These are phyloP conservation scores for Troglohyphantes excavatus DNA, from an alignment of 2,888 invertebrate genomes.

Conservation along the genomic window DNA sequence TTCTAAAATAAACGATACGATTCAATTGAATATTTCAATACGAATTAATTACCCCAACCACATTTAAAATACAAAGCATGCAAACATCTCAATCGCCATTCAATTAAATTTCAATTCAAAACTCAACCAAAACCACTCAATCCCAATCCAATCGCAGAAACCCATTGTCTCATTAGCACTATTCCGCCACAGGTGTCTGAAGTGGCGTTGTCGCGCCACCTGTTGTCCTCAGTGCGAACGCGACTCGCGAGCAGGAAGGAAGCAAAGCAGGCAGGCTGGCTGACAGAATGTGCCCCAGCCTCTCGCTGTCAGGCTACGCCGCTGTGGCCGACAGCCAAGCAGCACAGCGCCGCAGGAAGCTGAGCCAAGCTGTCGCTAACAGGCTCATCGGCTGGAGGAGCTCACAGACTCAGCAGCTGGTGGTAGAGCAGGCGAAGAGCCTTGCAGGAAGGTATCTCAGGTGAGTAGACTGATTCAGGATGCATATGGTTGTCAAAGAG, in stretches of 20 bases:
- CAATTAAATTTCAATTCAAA: no score
- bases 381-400: constrained; percentile 72
- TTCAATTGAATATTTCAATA: no score
- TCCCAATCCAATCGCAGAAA: no score
- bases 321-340: constrained; percentile 70
- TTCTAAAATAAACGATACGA: no score
- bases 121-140: no score
- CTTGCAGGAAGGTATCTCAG: constrained; percentile 88
- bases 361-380: constrained; percentile 62
- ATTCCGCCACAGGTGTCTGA: background rate
- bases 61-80: no score
- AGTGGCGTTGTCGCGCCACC: background rate
- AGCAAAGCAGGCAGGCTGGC: background rate
- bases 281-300: constrained; percentile 60
- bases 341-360: constrained; percentile 57
- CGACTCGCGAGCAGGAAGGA: background rate
- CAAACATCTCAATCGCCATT: no score
- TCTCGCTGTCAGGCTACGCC: constrained; percentile 76
- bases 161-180: no score
- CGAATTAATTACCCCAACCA: no score
- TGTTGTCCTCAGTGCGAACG: background rate
- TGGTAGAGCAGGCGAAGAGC: constrained; percentile 87
- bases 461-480: constrained; percentile 25
- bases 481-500: no score
- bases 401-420: constrained; percentile 82